These are phyloP conservation scores for Haliclystus octoradiatus DNA, from an alignment of 30 jellyfish, hydroid and myxozoan genomes.

Conservation along the genomic window DNA sequence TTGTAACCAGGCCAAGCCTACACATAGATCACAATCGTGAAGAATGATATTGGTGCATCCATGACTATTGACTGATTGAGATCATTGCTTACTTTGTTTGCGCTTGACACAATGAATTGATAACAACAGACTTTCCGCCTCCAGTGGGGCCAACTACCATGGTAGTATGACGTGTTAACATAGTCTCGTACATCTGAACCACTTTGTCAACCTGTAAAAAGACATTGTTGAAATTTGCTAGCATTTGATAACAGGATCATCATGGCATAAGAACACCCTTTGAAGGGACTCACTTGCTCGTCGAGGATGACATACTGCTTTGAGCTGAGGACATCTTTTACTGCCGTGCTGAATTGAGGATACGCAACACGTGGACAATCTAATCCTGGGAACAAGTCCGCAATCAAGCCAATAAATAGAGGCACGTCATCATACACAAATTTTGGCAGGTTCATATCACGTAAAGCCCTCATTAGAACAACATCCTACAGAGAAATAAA, in stretches of 20 bases:
- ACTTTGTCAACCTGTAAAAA: constrained; percentile 82
- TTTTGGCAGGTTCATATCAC: constrained; percentile 98
- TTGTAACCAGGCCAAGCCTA: constrained; percentile 85
- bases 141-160: constrained; percentile 99
- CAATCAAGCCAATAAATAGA: constrained; percentile 80
- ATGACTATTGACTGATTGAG: too few species aligned
- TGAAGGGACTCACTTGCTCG: constrained; percentile 74
- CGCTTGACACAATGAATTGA: constrained; percentile 94
- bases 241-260: background rate
- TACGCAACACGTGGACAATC: constrained; percentile 98
- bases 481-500: constrained; percentile 66
- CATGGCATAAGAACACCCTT: too few species aligned
- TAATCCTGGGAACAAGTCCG: constrained; percentile 95
- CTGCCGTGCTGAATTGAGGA: constrained; percentile 79
- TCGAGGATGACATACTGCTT: constrained; percentile 53
- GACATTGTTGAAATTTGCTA: background rate
- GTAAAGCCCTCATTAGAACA: constrained; percentile 93
- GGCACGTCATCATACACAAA: constrained; percentile 96
- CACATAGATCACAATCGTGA: background rate
- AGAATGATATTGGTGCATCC: too few species aligned
- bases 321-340: constrained; percentile 51
- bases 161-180: constrained; percentile 97
- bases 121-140: constrained; percentile 98
- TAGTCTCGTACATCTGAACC: constrained; percentile 97
- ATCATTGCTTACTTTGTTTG: constrained; percentile 95